Evolutionary conservation across 53 echinoderm and acorn worm species (phyloP).

Genomic region (Astropecten irregularis): DNA sequence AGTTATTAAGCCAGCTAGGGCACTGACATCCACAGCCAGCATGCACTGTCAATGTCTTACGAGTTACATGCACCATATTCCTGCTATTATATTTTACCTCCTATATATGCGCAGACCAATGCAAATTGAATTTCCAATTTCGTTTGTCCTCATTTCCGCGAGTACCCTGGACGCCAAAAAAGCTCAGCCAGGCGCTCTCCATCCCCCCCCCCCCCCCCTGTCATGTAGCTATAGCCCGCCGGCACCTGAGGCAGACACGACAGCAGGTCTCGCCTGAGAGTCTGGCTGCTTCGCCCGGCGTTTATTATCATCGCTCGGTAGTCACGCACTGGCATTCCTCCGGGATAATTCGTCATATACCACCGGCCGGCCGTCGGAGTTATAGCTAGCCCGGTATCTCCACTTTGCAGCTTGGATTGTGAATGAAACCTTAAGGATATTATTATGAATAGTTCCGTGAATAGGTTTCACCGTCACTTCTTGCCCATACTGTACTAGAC

Average conservation of each 20-base stretch:
- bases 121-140: slow-evolving; percentile 56
- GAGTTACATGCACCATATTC: neutral
- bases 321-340: slow-evolving; percentile 40
- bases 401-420: slow-evolving; percentile 21
- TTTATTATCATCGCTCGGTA: neutral
- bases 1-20: neutral
- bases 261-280: slow-evolving; percentile 7
- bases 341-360: slow-evolving; percentile 32
- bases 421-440: neutral
- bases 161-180: slow-evolving; percentile 5
- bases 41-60: neutral
- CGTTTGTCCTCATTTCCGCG: slow-evolving; percentile 36
- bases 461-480: too few relatives aligned
- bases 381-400: slow-evolving; percentile 5
- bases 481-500: too few relatives aligned
- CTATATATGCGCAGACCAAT: slow-evolving; percentile 10
- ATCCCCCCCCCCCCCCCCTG: too few relatives aligned
- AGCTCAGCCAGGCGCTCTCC: neutral
- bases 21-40: neutral
- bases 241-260: slow-evolving; percentile 51
- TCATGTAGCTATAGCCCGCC: slow-evolving; percentile 29
- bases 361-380: slow-evolving; percentile 20
- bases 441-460: too few relatives aligned
- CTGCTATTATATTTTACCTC: slow-evolving; percentile 10
- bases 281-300: neutral